Evolutionary conservation across 2,888 invertebrate species (phyloP).

Genomic region (Lissocephala sabroskyi): DNA sequence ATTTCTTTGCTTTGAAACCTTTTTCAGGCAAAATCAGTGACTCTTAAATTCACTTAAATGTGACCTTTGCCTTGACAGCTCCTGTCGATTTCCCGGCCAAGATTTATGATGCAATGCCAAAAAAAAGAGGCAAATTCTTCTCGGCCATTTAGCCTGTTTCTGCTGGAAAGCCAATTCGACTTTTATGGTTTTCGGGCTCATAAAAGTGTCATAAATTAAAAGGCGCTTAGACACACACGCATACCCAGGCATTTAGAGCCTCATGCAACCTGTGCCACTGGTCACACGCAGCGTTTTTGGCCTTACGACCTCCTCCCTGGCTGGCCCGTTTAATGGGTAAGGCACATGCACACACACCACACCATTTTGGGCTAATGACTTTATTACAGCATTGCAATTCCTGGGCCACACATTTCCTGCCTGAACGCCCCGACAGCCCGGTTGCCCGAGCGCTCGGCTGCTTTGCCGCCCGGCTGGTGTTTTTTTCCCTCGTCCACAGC

Average conservation of each 20-base stretch:
- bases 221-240: conserved; percentile 59
- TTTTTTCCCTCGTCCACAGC: too few species aligned
- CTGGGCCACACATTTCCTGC: too few species aligned
- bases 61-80: conserved; percentile 32
- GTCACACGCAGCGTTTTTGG: conserved; percentile 59
- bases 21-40: too few species aligned
- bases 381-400: conserved; percentile 50
- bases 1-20: too few species aligned
- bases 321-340: conserved; percentile 26
- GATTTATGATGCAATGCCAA: conserved; percentile 66
- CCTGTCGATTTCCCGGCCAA: conserved; percentile 36
- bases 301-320: conserved; percentile 21
- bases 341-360: conserved; percentile 18
- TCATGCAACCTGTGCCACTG: conserved; percentile 50
- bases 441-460: too few species aligned
- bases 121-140: too few species aligned
- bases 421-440: too few species aligned
- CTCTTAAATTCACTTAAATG: background rate
- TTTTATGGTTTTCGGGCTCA: conserved; percentile 53
- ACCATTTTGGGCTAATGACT: conserved; percentile 49
- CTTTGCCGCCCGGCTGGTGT: too few species aligned
- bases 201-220: conserved; percentile 70
- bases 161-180: conserved; percentile 36
- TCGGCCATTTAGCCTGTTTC: too few species aligned
- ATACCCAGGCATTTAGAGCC: too few species aligned